Evolutionary conservation across 2,888 invertebrate genomes (phyloP).

Genomic region (Malacosoma neustria): DNA sequence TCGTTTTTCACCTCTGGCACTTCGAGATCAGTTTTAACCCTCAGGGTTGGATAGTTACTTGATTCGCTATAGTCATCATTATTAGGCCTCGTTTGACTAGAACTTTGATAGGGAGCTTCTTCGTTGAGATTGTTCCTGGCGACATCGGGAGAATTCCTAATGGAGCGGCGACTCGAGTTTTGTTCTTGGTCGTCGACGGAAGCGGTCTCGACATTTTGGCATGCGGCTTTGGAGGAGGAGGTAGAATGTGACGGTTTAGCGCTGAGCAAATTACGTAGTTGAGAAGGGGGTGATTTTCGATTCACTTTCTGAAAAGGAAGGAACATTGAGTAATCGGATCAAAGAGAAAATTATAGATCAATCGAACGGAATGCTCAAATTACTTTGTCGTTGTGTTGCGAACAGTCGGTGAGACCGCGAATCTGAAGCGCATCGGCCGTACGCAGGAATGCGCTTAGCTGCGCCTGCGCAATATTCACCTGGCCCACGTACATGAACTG

Average conservation of each 20-base stretch:
- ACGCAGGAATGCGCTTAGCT: slow-evolving; percentile 82
- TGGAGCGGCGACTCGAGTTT: slow-evolving; percentile 58
- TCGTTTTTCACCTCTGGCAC: slow-evolving; percentile 66
- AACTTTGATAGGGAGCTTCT: slow-evolving; percentile 71
- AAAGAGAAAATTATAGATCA: background rate
- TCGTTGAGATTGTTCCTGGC: slow-evolving; percentile 74
- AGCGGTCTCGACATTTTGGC: slow-evolving; percentile 69
- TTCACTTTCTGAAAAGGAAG: slow-evolving; percentile 60
- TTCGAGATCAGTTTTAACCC: slow-evolving; percentile 75
- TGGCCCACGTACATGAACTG: slow-evolving; percentile 92
- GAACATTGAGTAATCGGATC: background rate
- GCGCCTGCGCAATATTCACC: slow-evolving; percentile 87
- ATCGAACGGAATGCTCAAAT: slow-evolving; percentile 7
- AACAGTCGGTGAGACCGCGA: slow-evolving; percentile 83
- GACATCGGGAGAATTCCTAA: slow-evolving; percentile 71
- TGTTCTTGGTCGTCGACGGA: slow-evolving; percentile 63
- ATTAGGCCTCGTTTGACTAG: slow-evolving; percentile 75
- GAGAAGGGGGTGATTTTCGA: slow-evolving; percentile 71
- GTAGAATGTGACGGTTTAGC: slow-evolving; percentile 70
- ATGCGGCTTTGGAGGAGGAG: slow-evolving; percentile 74
- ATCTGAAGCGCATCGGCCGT: slow-evolving; percentile 88
- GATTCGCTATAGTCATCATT: slow-evolving; percentile 71
- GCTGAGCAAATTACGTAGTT: slow-evolving; percentile 73
- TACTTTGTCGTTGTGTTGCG: slow-evolving; percentile 73
- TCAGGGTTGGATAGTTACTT: slow-evolving; percentile 60